Percentiles rank a stretch among this genome's conserved stretches.
Conservation (phyloP, 1,140 invertebrate species). For the Geopemphigus sp. region DNA sequence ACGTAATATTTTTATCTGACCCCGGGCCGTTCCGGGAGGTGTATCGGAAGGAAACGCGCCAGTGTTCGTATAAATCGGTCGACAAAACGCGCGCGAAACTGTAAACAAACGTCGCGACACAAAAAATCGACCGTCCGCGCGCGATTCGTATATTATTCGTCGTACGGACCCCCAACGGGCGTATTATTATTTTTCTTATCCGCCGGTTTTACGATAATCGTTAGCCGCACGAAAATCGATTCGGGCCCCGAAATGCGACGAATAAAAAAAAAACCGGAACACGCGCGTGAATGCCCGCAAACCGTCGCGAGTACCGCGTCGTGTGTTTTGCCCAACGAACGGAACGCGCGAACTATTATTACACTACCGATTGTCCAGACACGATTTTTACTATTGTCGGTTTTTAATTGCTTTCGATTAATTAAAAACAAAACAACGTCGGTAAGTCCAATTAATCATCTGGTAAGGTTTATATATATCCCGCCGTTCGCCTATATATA, state of each 20-base stretch:
- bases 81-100: not conserved
- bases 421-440: constrained; percentile 32
- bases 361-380: constrained; percentile 30
- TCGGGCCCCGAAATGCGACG: too few species aligned
- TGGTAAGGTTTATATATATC: not conserved
- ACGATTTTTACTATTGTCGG: constrained; percentile 14
- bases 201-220: not conserved
- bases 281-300: too few species aligned
- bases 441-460: constrained; percentile 37
- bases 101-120: not conserved
- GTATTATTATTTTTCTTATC: not conserved
- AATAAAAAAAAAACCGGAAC: constrained; percentile 47
- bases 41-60: too few species aligned
- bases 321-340: too few species aligned
- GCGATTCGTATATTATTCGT: too few species aligned
- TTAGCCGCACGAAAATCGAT: constrained; percentile 2
- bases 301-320: too few species aligned
- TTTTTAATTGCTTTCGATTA: constrained; percentile 48
- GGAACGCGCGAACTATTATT: not conserved
- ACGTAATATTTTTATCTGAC: too few species aligned
- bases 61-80: not conserved
- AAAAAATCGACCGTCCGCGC: not conserved
- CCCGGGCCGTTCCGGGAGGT: too few species aligned
- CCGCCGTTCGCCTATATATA: too few species aligned
- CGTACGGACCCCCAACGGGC: too few species aligned